Conservation (phyloP, 2,888 invertebrate species). For the Dysmachus trigonus region DNA sequence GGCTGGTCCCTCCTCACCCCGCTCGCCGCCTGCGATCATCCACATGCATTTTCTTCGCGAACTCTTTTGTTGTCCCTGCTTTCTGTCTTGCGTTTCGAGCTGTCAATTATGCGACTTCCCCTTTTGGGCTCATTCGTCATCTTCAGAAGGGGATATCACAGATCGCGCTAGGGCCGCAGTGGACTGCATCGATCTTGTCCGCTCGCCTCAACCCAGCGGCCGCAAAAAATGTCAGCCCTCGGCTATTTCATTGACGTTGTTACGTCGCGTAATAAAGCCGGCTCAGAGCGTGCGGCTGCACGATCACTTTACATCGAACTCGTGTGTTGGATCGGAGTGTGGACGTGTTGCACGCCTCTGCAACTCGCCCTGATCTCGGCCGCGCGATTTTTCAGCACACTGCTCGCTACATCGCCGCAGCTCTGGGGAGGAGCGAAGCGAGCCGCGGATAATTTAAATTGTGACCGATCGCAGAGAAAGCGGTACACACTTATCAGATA, state of each 20-base stretch:
- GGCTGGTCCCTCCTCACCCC: not conserved
- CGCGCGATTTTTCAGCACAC: not conserved
- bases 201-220: not conserved
- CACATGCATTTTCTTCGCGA: not conserved
- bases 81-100: not conserved
- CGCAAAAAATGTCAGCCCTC: constrained; percentile 15
- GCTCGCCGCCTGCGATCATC: not conserved
- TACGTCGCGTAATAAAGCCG: constrained; percentile 21
- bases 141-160: not conserved
- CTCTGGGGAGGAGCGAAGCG: not conserved
- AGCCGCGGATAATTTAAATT: not conserved
- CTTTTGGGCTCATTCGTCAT: constrained; percentile 32
- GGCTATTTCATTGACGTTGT: constrained; percentile 17
- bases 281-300: constrained; percentile 12
- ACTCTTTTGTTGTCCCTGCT: not conserved
- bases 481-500: not conserved
- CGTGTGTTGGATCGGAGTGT: constrained; percentile 20
- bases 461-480: not conserved
- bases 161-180: not conserved
- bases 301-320: constrained; percentile 30
- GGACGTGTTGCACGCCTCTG: constrained; percentile 36
- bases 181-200: not conserved
- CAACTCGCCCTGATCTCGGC: not conserved
- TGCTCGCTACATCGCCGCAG: not conserved
- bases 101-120: constrained; percentile 27